Conservation (phyloP, 2,113 vertebrate genomes). For the Protomyctophum bolini region DNA sequence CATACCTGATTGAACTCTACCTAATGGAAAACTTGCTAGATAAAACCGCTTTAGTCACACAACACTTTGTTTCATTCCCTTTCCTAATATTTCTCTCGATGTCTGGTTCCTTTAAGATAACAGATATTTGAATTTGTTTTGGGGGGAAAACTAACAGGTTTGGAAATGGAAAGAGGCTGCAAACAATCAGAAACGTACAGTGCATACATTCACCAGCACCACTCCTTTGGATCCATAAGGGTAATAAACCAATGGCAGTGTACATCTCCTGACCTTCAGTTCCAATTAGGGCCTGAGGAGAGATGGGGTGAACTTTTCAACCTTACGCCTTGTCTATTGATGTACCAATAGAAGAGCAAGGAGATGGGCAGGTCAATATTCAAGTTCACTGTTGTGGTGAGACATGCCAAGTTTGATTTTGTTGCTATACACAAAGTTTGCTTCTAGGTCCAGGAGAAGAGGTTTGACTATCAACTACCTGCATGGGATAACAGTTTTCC, state of each 20-base stretch:
- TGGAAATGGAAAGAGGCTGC: constrained; percentile 51
- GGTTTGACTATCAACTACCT: not conserved
- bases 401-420: constrained; percentile 35
- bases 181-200: constrained; percentile 29
- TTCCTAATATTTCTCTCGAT: constrained; percentile 66
- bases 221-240: constrained; percentile 63
- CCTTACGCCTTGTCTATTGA: constrained; percentile 70
- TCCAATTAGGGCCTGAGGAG: constrained; percentile 74
- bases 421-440: constrained; percentile 42
- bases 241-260: constrained; percentile 70
- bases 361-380: constrained; percentile 56
- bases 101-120: constrained; percentile 75
- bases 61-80: constrained; percentile 68
- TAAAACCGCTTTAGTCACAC: constrained; percentile 75
- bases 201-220: constrained; percentile 31
- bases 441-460: constrained; percentile 16
- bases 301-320: constrained; percentile 75
- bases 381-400: constrained; percentile 40
- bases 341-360: constrained; percentile 51
- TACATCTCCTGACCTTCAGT: constrained; percentile 75
- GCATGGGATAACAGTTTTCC: no score
- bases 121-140: constrained; percentile 69
- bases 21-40: constrained; percentile 73
- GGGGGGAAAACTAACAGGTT: constrained; percentile 53
- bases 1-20: constrained; percentile 72